Evolutionary conservation across 2,797 vertebrate genomes (phyloP).

Genomic region (Semotilus atromaculatus): DNA sequence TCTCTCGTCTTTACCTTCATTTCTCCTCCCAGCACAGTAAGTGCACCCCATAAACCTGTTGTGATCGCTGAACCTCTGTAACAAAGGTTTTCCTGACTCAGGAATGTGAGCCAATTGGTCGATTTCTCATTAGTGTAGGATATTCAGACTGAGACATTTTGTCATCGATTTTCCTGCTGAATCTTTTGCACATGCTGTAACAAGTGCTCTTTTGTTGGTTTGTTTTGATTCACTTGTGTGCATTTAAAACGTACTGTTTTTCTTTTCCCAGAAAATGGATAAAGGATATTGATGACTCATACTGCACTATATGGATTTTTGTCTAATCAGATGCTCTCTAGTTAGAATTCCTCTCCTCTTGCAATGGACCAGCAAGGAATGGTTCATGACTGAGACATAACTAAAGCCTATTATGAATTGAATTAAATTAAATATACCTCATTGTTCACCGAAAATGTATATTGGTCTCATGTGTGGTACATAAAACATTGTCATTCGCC

Average conservation of each 20-base stretch:
- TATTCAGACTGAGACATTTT: slow-evolving; percentile 17
- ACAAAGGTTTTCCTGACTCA: slow-evolving; percentile 46
- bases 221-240: background rate
- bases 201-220: background rate
- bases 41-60: slow-evolving; percentile 16
- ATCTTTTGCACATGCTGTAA: slow-evolving; percentile 28
- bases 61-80: slow-evolving; percentile 18
- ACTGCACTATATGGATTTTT: background rate
- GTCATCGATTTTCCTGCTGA: slow-evolving; percentile 35
- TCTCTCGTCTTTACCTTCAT: slow-evolving; percentile 25
- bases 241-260: background rate
- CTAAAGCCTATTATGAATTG: background rate
- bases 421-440: background rate
- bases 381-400: background rate
- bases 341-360: background rate
- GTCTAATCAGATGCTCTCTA: background rate
- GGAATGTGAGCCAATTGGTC: slow-evolving; percentile 29
- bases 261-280: background rate
- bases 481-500: background rate
- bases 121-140: slow-evolving; percentile 47
- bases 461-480: background rate
- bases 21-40: slow-evolving; percentile 15
- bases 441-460: background rate
- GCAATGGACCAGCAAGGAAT: background rate
- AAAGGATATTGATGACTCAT: background rate